Evolutionary conservation across 2,113 vertebrate species (phyloP).

Genomic region (Proteles cristata): DNA sequence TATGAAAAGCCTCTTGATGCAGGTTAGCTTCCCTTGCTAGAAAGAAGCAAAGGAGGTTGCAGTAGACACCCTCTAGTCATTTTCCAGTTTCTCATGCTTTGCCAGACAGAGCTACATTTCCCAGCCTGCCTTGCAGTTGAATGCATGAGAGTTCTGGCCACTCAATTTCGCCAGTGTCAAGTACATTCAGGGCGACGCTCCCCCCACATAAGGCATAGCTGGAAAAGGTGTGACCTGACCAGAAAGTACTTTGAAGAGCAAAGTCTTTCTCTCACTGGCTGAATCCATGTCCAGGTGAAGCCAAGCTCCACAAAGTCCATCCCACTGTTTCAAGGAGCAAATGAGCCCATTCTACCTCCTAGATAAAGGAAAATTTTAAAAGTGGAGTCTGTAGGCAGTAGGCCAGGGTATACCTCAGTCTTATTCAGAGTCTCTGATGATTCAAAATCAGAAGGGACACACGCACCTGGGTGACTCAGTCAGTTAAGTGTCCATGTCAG

Average conservation of each 20-base stretch:
- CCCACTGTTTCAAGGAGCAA: not conserved
- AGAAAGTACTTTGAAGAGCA: not conserved
- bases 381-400: not conserved
- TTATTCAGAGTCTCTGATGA: not conserved
- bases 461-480: not conserved
- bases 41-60: not conserved
- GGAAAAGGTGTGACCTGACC: not conserved
- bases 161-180: not conserved
- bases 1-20: not conserved
- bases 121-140: not conserved
- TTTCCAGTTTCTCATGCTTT: not conserved
- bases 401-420: not conserved
- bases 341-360: not conserved
- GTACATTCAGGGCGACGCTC: not conserved
- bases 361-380: constrained; percentile 21
- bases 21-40: not conserved
- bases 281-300: not conserved
- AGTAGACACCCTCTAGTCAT: not conserved
- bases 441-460: constrained; percentile 53
- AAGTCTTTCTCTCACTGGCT: not conserved
- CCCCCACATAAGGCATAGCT: not conserved
- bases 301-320: not conserved
- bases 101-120: not conserved
- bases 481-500: too few species aligned
- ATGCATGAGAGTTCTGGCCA: not conserved